Percentiles rank a stretch among this genome's conserved stretches.
Evolutionary conservation across 2,888 invertebrate species (phyloP).

Genomic region (Nymphalis polychloros): DNA sequence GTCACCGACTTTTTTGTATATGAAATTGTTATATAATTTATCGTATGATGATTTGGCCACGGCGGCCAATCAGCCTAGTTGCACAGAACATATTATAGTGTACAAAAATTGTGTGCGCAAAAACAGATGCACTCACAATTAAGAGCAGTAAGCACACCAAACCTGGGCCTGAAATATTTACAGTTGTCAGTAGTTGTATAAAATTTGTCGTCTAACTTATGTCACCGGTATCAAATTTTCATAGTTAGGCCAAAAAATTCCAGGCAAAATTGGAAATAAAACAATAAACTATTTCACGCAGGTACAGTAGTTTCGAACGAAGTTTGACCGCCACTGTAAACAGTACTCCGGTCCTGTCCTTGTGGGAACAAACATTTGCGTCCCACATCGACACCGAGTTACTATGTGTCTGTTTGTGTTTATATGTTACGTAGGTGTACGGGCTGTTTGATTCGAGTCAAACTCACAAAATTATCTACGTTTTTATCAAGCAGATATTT

Average conservation of each 20-base stretch:
- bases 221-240: neutral
- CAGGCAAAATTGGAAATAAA: constrained; percentile 24
- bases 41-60: no score
- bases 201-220: no score
- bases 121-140: no score
- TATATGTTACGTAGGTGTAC: constrained; percentile 7
- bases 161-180: no score
- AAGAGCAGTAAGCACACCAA: no score
- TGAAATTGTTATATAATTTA: no score
- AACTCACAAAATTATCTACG: neutral
- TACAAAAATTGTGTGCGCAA: no score
- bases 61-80: no score
- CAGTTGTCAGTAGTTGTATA: no score
- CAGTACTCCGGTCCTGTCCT: constrained; percentile 30
- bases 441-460: constrained; percentile 10
- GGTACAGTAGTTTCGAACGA: constrained; percentile 24
- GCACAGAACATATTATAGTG: no score
- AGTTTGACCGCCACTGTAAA: constrained; percentile 26
- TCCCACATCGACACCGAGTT: constrained; percentile 35
- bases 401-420: constrained; percentile 18
- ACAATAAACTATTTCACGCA: constrained; percentile 30
- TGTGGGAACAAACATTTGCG: constrained; percentile 44
- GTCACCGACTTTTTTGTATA: no score
- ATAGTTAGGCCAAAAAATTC: neutral
- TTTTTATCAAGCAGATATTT: neutral